phyloP scores from a whole-genome alignment of 1,140 invertebrate species.

The Formica exsecta region DNA sequence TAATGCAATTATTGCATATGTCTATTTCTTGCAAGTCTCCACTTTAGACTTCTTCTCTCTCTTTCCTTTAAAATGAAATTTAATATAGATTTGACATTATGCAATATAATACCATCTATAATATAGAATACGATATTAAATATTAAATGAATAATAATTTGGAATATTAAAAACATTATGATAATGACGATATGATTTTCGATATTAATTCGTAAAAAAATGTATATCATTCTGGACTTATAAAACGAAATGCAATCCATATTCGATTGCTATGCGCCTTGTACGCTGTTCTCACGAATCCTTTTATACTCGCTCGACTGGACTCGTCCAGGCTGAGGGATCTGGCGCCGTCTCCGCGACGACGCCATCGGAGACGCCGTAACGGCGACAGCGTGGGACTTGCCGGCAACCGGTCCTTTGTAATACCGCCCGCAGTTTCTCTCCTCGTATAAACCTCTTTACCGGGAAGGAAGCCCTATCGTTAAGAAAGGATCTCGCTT shows the following conservation, averaged over 20 bases:
- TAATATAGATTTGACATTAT: too few species aligned
- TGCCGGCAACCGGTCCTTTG: constrained; percentile 64
- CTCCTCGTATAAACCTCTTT: constrained; percentile 42
- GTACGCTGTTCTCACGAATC: background rate
- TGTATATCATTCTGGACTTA: background rate
- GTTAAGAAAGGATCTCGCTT: constrained; percentile 53
- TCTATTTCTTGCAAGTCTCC: background rate
- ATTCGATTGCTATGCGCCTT: background rate
- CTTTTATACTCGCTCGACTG: constrained; percentile 44
- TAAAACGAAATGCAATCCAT: background rate
- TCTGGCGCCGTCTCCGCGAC: constrained; percentile 62
- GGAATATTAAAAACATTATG: background rate
- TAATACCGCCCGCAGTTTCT: constrained; percentile 47
- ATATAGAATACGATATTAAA: constrained; percentile 17
- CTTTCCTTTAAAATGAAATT: too few species aligned
- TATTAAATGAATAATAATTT: background rate
- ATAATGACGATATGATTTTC: background rate
- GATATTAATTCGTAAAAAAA: background rate
- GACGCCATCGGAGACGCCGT: constrained; percentile 33
- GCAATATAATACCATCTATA: too few species aligned
- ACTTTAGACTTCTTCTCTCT: too few species aligned
- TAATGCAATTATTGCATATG: background rate
- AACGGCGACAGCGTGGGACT: constrained; percentile 69
- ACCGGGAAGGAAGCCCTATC: constrained; percentile 45
- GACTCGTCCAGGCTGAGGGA: constrained; percentile 59